Evolutionary conservation across 2,888 invertebrate species (phyloP).

Genomic region (Oscheius sp.): DNA sequence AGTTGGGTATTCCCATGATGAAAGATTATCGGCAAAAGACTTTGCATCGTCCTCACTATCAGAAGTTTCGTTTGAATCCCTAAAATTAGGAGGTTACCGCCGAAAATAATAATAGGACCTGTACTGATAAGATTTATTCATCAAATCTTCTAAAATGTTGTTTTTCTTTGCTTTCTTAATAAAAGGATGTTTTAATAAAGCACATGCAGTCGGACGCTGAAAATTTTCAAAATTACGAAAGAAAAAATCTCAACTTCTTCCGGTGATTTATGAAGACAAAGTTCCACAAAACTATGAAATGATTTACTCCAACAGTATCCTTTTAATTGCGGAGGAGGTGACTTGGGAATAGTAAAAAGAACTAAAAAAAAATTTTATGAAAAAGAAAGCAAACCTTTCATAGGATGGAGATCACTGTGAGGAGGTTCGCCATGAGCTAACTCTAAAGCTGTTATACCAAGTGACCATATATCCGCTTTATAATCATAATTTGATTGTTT

Average conservation of each 20-base stretch:
- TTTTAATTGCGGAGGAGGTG: slow-evolving; percentile 91
- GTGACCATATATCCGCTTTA: slow-evolving; percentile 90
- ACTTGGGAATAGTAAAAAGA: slow-evolving; percentile 75
- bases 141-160: slow-evolving; percentile 94
- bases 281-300: slow-evolving; percentile 92
- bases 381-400: slow-evolving; percentile 73
- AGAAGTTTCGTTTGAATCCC: slow-evolving; percentile 35
- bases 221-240: slow-evolving; percentile 20
- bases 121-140: slow-evolving; percentile 76
- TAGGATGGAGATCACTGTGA: slow-evolving; percentile 91
- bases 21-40: slow-evolving; percentile 30
- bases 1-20: slow-evolving; percentile 62
- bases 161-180: slow-evolving; percentile 97
- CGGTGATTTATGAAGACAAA: slow-evolving; percentile 97
- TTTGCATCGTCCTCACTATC: slow-evolving; percentile 56
- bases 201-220: slow-evolving; percentile 95
- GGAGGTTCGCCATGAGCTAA: slow-evolving; percentile 94
- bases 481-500: slow-evolving; percentile 83
- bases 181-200: slow-evolving; percentile 93
- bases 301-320: slow-evolving; percentile 88
- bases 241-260: slow-evolving; percentile 84
- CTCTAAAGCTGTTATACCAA: slow-evolving; percentile 95
- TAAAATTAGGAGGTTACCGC: neutral
- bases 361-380: neutral
- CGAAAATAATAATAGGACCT: neutral